A percentile compares a stretch with the other conserved stretches of the same genome.
Conservation (phyloP, 2,113 vertebrate genomes). For the Fukomys damarensis region DNA sequence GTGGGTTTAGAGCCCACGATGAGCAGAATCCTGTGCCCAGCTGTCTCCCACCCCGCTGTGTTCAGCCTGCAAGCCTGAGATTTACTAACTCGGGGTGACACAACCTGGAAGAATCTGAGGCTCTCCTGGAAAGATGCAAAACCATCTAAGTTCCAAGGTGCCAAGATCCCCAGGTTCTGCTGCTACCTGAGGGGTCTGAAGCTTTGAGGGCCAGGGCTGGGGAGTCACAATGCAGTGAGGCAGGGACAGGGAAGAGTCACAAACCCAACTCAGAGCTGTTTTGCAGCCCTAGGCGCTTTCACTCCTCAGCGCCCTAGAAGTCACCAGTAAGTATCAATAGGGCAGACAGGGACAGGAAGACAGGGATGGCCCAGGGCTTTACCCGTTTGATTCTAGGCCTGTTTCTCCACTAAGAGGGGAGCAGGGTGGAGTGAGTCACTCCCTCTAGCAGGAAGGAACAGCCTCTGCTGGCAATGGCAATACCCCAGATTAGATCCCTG, state of each 20-base stretch:
- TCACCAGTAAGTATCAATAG: slow-evolving; percentile 51
- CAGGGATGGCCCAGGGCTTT: slow-evolving; percentile 78
- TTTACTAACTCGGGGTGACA: slow-evolving; percentile 65
- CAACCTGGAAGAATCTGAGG: slow-evolving; percentile 76
- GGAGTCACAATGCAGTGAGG: slow-evolving; percentile 61
- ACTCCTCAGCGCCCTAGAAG: slow-evolving; percentile 73
- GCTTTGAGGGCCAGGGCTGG: slow-evolving; percentile 77
- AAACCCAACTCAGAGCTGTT: slow-evolving; percentile 68
- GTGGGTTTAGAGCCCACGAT: slow-evolving; percentile 62
- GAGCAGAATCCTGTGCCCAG: slow-evolving; percentile 68
- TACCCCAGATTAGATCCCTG: slow-evolving; percentile 14
- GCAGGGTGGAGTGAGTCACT: slow-evolving; percentile 53
- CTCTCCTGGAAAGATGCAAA: slow-evolving; percentile 76
- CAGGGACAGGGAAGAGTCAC: slow-evolving; percentile 70
- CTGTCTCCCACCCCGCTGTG: slow-evolving; percentile 80
- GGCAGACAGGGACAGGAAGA: slow-evolving; percentile 75
- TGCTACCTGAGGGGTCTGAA: slow-evolving; percentile 83
- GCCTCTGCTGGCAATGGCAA: slow-evolving; percentile 44
- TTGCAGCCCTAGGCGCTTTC: slow-evolving; percentile 75
- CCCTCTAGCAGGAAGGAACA: slow-evolving; percentile 63
- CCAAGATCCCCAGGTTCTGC: slow-evolving; percentile 72
- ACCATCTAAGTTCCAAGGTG: slow-evolving; percentile 71
- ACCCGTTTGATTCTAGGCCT: slow-evolving; percentile 78
- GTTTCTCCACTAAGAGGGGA: slow-evolving; percentile 68
- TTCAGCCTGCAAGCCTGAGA: slow-evolving; percentile 79